Conservation (phyloP, 2,888 invertebrate genomes). For the Gymnocheta viridis region DNA sequence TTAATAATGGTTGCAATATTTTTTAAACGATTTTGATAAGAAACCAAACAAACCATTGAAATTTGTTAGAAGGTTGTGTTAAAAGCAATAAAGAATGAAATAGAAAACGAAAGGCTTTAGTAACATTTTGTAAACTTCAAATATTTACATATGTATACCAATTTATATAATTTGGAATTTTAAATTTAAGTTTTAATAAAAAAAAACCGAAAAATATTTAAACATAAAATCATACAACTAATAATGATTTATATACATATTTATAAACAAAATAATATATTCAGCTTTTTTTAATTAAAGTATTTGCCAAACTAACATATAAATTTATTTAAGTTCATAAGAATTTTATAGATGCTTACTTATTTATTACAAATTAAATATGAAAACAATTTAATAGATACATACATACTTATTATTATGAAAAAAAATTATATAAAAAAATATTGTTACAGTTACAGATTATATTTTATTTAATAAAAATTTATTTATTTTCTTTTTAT, state of each 20-base stretch:
- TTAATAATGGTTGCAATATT: constrained; percentile 32
- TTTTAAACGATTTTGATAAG: constrained; percentile 4
- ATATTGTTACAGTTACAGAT: neutral
- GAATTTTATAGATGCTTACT: neutral
- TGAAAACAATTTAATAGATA: no score
- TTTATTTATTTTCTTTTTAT: neutral
- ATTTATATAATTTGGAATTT: neutral
- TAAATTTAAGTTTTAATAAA: constrained; percentile 16
- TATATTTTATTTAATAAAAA: neutral
- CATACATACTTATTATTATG: neutral
- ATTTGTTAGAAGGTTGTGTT: constrained; percentile 40
- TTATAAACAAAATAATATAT: neutral
- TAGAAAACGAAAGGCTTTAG: constrained; percentile 31
- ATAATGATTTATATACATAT: neutral
- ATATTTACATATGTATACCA: constrained; percentile 15
- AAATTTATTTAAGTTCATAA: neutral
- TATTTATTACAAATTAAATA: neutral
- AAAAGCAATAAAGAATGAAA: constrained; percentile 31
- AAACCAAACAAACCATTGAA: neutral
- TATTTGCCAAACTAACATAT: constrained; percentile 64
- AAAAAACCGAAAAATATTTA: neutral
- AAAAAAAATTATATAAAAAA: neutral
- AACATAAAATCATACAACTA: neutral
- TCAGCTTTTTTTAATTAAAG: constrained; percentile 10
- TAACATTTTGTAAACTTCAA: constrained; percentile 8